These are phyloP conservation scores for Cacatua alba DNA, from an alignment of 2,113 vertebrate genomes.

Conservation along the genomic window DNA sequence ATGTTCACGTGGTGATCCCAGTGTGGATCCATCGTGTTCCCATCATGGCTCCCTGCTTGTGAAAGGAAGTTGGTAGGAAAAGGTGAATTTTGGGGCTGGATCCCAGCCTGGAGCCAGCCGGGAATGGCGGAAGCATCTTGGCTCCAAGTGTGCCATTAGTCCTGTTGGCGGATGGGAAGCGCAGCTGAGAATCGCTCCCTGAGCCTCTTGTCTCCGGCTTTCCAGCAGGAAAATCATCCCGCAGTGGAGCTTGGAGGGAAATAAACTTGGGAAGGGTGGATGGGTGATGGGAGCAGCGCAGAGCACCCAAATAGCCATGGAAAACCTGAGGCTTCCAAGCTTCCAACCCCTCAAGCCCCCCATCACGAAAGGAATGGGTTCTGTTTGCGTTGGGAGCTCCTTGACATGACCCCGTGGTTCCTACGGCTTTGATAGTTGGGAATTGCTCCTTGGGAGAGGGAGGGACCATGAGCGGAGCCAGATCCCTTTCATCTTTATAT, in stretches of 20 bases:
- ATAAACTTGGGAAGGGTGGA: not conserved
- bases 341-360: not conserved
- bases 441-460: not conserved
- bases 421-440: not conserved
- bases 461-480: not conserved
- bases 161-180: not conserved
- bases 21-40: not conserved
- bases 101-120: not conserved
- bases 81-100: not conserved
- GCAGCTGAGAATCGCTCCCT: not conserved
- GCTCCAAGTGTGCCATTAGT: not conserved
- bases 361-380: not conserved
- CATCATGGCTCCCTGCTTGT: not conserved
- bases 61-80: not conserved
- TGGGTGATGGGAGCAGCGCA: not conserved
- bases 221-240: not conserved
- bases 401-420: not conserved
- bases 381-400: not conserved
- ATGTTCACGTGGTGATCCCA: accelerated
- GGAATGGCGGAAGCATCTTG: not conserved
- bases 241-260: not conserved
- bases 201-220: not conserved
- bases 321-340: not conserved
- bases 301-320: not conserved
- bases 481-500: not conserved